Base-by-base conservation (phyloP, 2,113 vertebrate species). In the Helogale parvula region DNA sequence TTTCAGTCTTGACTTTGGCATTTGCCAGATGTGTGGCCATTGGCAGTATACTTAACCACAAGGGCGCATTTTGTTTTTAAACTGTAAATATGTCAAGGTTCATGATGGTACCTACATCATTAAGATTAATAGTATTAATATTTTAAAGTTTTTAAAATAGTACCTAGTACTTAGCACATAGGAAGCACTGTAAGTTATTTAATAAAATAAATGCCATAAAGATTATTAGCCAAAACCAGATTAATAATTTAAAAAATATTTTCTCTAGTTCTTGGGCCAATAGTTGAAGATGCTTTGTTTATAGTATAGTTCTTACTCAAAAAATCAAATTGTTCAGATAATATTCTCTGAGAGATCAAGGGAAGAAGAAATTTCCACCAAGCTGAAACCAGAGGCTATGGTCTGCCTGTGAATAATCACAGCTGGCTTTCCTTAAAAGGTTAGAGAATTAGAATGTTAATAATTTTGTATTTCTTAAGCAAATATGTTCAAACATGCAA, bases 381-480 rank as follows among this genome's bases (percentile, higher is more conserved):
- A 96, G 38, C 89, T 77, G 31, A 95, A 95, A 92, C 80, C 33
- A 68, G 97, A 96, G 21, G 19, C 88, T 93, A 41, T 23, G 45
- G 33, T 80, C 79, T 97, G 83, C 54, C 89, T 97, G 72, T 94
- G 96, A 96, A 97, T 97, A 97, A 92, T 94, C 96, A 96, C 94
- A 96, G 93, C 94, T 97, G 98, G 94, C 96, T 98, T 3, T 1
- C n/a, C 83, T 97, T 95, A 96, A 97, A 98, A 98, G 97, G 97
- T 98, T 97, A 97, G 86, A 93, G 96, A 87, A 98, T 97, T 97
- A 97, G 96, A 97, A 97, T 97, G 96, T 92, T 98, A 97, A 97
- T 97, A 97, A 98, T 97, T 98, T 96, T 98, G 96, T 96, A 96
- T 98, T 97, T 98, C 94, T 98, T 97, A 97, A 98, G 97, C 94